phyloP scores from a whole-genome alignment of 1,140 invertebrate species.

The Drosophila sp. region DNA sequence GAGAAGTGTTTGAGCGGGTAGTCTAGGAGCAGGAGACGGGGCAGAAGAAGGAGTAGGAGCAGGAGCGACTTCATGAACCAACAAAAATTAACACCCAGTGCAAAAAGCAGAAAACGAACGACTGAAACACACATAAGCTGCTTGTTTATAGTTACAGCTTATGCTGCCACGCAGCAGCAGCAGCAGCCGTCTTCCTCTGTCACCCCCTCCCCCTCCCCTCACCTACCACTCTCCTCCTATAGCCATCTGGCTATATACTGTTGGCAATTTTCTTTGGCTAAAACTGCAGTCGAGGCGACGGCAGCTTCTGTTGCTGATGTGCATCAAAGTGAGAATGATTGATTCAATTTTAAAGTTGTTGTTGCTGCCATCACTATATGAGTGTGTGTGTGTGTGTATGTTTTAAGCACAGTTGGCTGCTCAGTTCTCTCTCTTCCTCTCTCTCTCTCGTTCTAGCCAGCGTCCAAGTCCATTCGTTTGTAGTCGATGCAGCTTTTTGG shows the following conservation, averaged over 20 bases:
- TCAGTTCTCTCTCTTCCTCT: constrained; percentile 30
- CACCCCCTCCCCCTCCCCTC: no score
- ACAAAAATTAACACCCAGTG: constrained; percentile 79
- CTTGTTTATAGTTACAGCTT: constrained; percentile 82
- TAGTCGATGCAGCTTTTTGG: constrained; percentile 30
- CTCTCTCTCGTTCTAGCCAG: constrained; percentile 47
- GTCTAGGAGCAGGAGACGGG: constrained; percentile 30
- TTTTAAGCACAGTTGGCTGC: constrained; percentile 61
- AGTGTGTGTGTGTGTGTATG: constrained; percentile 38
- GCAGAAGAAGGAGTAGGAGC: constrained; percentile 15
- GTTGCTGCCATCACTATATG: constrained; percentile 43
- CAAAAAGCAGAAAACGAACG: constrained; percentile 71
- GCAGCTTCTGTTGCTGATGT: constrained; percentile 81
- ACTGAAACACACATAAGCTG: constrained; percentile 79
- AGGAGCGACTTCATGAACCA: constrained; percentile 73
- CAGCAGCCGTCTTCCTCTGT: constrained; percentile 7
- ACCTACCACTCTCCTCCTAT: constrained; percentile 18
- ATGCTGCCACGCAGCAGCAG: constrained; percentile 59
- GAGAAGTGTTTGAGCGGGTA: constrained; percentile 67
- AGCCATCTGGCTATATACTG: constrained; percentile 42
- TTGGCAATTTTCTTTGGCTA: constrained; percentile 67
- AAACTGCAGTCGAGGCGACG: constrained; percentile 69
- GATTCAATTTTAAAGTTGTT: constrained; percentile 82
- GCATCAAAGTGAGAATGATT: constrained; percentile 83
- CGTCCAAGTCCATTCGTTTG: constrained; percentile 64